A percentile compares a stretch with the other conserved stretches of the same genome.
These are phyloP conservation scores for Ibidorhyncha struthersii DNA, from an alignment of 2,113 vertebrate genomes.

Conservation along the genomic window DNA sequence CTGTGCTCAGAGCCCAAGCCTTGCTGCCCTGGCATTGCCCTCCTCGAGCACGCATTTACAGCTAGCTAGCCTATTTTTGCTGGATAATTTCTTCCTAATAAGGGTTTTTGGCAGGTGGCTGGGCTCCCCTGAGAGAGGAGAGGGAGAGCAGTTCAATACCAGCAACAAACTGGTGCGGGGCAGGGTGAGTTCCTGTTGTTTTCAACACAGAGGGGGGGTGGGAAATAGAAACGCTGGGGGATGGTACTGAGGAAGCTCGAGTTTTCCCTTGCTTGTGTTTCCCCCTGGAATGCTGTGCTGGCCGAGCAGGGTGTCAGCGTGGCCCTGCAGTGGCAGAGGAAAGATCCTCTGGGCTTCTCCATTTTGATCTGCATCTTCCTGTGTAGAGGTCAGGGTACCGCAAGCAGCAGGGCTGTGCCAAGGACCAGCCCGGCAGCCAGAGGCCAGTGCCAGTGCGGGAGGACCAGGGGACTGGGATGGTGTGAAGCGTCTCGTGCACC, in stretches of 20 bases:
- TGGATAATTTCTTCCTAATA: background rate
- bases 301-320: background rate
- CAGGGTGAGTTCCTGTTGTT: background rate
- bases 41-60: rapidly evolving
- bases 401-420: rapidly evolving
- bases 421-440: background rate
- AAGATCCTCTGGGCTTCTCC: background rate
- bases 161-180: background rate
- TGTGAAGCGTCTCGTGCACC: background rate
- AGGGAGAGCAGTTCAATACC: background rate
- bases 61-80: background rate
- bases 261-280: background rate
- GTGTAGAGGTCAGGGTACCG: background rate
- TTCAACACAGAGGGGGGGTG: background rate
- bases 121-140: background rate
- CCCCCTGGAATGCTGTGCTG: rapidly evolving
- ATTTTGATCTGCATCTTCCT: background rate
- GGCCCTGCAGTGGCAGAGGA: background rate
- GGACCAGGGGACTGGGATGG: background rate
- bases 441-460: background rate
- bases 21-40: background rate
- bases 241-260: background rate
- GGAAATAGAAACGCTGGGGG: background rate
- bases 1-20: background rate
- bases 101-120: background rate